Conservation (phyloP, 2,888 invertebrate genomes). For the Leptinotarsa rubiginosa region DNA sequence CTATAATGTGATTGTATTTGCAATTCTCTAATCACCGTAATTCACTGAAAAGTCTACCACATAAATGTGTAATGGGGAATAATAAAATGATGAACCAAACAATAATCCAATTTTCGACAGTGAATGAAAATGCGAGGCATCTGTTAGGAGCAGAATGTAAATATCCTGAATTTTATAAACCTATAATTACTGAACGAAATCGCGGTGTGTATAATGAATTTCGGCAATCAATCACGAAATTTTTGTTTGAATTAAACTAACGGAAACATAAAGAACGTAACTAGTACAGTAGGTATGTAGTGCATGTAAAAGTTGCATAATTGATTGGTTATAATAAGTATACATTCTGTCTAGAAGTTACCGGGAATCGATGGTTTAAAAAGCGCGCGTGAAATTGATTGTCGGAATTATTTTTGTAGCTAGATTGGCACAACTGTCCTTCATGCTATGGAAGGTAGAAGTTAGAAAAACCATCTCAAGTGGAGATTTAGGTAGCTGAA, state of each 20-base stretch:
- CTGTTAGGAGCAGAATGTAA: not conserved
- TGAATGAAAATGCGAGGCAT: constrained; percentile 1
- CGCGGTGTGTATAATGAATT: not conserved
- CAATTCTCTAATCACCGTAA: no score
- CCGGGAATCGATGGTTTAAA: no score
- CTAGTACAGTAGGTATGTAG: not conserved
- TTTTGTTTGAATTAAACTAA: not conserved
- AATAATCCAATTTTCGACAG: not conserved
- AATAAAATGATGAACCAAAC: not conserved
- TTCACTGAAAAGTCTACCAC: no score
- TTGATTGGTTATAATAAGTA: not conserved
- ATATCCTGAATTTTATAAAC: constrained; percentile 6
- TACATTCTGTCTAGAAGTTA: not conserved
- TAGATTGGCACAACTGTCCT: no score
- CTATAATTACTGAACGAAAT: constrained; percentile 4
- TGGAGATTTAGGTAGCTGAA: not conserved
- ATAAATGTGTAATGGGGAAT: not conserved
- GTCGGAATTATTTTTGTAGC: no score
- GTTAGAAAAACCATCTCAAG: no score
- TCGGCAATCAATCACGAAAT: not conserved
- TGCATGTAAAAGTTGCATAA: constrained; percentile 1
- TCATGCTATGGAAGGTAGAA: no score
- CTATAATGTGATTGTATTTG: no score
- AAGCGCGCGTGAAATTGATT: no score
- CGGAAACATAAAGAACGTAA: not conserved